A percentile compares a stretch with the other conserved stretches of the same genome.
phyloP scores from a whole-genome alignment of 2,888 invertebrate species.

The Cheilosia soror region DNA sequence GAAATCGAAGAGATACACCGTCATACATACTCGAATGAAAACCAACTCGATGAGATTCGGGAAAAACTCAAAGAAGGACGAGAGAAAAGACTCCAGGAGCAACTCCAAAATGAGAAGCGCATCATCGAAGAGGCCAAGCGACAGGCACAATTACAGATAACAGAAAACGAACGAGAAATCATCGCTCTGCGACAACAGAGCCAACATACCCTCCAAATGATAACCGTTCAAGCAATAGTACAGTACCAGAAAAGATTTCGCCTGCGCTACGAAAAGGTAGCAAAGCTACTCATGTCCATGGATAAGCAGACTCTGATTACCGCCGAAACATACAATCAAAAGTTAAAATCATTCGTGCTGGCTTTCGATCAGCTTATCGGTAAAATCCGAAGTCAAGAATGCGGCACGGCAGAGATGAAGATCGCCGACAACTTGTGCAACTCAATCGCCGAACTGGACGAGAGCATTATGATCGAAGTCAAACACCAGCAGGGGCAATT shows the following conservation, averaged over 20 bases:
- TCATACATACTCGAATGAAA: constrained; percentile 77
- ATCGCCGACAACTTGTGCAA: constrained; percentile 85
- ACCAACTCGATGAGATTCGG: constrained; percentile 79
- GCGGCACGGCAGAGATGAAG: constrained; percentile 85
- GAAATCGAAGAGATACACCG: constrained; percentile 59
- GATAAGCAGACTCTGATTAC: constrained; percentile 83
- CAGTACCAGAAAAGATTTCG: constrained; percentile 86
- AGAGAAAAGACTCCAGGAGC: constrained; percentile 74
- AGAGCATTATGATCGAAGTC: constrained; percentile 78
- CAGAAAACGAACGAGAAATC: constrained; percentile 78
- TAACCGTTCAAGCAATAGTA: constrained; percentile 85
- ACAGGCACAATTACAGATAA: constrained; percentile 76
- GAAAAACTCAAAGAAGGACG: constrained; percentile 69
- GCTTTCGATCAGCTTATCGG: constrained; percentile 80
- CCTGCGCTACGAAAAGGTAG: constrained; percentile 85
- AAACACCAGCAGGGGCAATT: constrained; percentile 60
- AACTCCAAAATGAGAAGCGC: constrained; percentile 76
- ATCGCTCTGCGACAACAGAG: constrained; percentile 77
- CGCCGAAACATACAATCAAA: constrained; percentile 81
- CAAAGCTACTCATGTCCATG: constrained; percentile 82
- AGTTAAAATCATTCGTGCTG: constrained; percentile 81
- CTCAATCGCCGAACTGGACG: constrained; percentile 84
- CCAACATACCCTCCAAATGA: constrained; percentile 78
- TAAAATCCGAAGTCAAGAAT: constrained; percentile 82
- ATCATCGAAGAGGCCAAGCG: constrained; percentile 79